Evolutionary conservation across 2,888 invertebrate species (phyloP).

Genomic region (Anorthoa munda): DNA sequence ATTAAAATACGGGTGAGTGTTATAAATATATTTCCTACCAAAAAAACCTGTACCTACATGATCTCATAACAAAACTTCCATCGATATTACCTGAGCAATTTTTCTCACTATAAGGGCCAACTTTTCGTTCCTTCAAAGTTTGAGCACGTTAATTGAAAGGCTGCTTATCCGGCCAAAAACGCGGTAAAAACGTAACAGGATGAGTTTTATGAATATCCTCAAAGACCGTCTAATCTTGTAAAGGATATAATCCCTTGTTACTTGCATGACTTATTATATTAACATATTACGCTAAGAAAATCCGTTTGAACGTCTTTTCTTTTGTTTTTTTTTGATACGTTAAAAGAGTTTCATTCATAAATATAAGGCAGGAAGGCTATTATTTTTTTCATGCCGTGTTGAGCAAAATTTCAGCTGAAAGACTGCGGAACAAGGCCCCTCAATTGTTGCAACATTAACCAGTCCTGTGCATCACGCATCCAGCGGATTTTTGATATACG

Average conservation of each 20-base stretch:
- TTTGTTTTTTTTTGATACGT: conserved; percentile 5
- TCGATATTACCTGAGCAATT: conserved; percentile 26
- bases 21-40: background rate
- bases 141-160: conserved; percentile 71
- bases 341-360: no score
- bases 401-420: no score
- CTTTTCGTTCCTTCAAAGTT: conserved; percentile 65
- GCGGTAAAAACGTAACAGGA: conserved; percentile 67
- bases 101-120: conserved; percentile 42
- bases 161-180: conserved; percentile 67
- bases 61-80: conserved; percentile 7
- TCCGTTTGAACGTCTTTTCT: conserved; percentile 19
- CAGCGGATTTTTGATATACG: no score
- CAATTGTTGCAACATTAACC: no score
- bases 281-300: conserved; percentile 31
- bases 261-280: conserved; percentile 63
- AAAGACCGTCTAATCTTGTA: conserved; percentile 70
- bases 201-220: conserved; percentile 68
- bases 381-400: background rate
- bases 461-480: no score
- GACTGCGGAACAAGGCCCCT: no score
- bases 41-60: background rate
- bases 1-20: background rate
- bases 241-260: conserved; percentile 66
- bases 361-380: no score